Conservation (phyloP, 2,797 vertebrate species). For the Picus viridis region DNA sequence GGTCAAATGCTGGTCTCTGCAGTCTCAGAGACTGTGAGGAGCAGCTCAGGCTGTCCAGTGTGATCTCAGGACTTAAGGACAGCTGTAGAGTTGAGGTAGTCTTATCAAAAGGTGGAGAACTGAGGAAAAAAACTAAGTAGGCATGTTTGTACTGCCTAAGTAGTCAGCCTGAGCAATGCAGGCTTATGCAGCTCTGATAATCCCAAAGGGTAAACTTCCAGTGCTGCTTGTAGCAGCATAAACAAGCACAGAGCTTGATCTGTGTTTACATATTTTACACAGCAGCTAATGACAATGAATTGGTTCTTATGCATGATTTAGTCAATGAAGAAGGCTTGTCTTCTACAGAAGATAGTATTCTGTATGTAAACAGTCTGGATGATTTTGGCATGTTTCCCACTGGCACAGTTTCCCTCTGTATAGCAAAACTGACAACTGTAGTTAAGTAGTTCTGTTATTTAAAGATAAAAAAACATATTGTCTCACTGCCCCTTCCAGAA, state of each 20-base stretch:
- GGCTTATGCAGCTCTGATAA: background rate
- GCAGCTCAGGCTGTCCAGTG: background rate
- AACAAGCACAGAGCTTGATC: background rate
- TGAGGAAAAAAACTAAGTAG: background rate
- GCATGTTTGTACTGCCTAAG: background rate
- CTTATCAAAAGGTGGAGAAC: background rate
- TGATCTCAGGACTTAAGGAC: background rate
- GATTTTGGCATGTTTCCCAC: background rate
- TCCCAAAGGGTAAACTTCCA: background rate
- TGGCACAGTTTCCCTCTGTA: background rate
- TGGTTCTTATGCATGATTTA: conserved; percentile 7
- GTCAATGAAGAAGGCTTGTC: background rate
- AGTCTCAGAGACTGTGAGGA: background rate
- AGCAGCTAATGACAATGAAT: conserved; percentile 14
- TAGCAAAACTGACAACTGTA: background rate
- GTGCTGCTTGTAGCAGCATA: background rate
- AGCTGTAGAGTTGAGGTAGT: background rate
- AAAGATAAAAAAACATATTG: background rate
- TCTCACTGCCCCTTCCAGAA: background rate
- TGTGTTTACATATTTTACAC: background rate
- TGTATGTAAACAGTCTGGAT: background rate
- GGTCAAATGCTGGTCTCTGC: background rate
- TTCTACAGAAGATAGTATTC: conserved; percentile 3
- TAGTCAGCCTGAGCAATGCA: background rate
- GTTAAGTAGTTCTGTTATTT: background rate